phyloP scores from a whole-genome alignment of 2,797 vertebrate genomes.

The Oreortyx pictus region DNA sequence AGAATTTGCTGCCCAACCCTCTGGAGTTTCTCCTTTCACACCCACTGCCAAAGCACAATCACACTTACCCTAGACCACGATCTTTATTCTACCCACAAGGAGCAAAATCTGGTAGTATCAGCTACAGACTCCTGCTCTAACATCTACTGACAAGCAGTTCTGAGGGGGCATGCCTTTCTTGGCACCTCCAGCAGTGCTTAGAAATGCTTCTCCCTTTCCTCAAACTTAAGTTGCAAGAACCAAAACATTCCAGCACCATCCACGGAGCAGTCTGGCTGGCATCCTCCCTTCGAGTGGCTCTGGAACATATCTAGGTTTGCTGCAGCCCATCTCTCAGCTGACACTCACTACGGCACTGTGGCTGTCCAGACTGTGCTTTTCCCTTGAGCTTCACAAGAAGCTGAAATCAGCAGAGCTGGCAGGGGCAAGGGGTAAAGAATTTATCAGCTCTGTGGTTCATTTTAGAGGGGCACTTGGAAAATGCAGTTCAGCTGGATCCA shows the following conservation, averaged over 20 bases:
- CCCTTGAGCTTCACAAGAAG: background rate
- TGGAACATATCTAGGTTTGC: background rate
- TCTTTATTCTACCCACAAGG: slow-evolving; percentile 21
- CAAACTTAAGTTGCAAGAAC: background rate
- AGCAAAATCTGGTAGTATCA: background rate
- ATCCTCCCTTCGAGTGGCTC: background rate
- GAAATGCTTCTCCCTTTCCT: background rate
- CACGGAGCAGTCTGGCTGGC: background rate
- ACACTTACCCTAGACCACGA: slow-evolving; percentile 48
- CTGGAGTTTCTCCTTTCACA: slow-evolving; percentile 66
- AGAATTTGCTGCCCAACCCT: slow-evolving; percentile 57
- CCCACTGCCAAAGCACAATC: slow-evolving; percentile 67
- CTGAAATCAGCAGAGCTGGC: background rate
- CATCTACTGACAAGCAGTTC: background rate
- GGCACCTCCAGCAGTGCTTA: background rate
- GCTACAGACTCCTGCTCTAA: background rate
- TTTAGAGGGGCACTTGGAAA: slow-evolving; percentile 40
- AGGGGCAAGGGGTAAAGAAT: background rate
- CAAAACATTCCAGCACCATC: background rate
- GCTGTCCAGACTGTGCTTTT: background rate
- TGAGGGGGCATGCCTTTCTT: background rate
- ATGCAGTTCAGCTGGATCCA: slow-evolving; percentile 50
- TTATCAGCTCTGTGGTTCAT: slow-evolving; percentile 25
- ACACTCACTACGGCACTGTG: background rate
- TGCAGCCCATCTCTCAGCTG: slow-evolving; percentile 25